These are phyloP conservation scores for Seriola aureovittata DNA, from an alignment of 2,113 vertebrate species.

Conservation along the genomic window DNA sequence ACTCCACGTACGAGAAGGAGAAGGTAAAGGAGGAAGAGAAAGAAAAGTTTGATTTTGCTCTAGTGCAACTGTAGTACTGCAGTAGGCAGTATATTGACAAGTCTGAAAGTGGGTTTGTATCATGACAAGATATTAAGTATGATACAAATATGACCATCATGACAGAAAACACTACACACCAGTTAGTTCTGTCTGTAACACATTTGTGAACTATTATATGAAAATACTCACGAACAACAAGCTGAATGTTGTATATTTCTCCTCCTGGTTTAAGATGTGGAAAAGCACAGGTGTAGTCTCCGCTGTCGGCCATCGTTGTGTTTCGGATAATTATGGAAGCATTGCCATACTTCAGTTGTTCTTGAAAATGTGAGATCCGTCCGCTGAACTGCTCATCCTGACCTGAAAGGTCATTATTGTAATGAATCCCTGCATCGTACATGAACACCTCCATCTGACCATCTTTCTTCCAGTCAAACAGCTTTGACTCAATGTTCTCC, in stretches of 20 bases:
- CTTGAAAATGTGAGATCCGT: too few relatives aligned
- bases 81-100: too few relatives aligned
- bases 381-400: too few relatives aligned
- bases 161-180: too few relatives aligned
- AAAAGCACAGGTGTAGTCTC: conserved; percentile 10
- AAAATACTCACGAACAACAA: conserved; percentile 28
- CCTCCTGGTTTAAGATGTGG: rapidly evolving
- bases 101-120: too few relatives aligned
- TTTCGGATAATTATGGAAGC: not conserved
- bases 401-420: not conserved
- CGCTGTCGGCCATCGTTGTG: not conserved
- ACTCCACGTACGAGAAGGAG: too few relatives aligned
- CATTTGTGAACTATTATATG: not conserved
- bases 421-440: not conserved
- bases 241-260: not conserved
- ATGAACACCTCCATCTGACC: not conserved
- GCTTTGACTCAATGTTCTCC: not conserved
- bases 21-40: too few relatives aligned
- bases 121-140: too few relatives aligned
- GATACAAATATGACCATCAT: too few relatives aligned
- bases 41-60: too few relatives aligned
- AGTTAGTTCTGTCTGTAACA: too few relatives aligned
- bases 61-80: too few relatives aligned
- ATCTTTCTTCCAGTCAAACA: conserved; percentile 6
- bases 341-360: conserved; percentile 1